Evolutionary conservation across 2,797 vertebrate species (phyloP).

Genomic region (Lacerta bilineata): DNA sequence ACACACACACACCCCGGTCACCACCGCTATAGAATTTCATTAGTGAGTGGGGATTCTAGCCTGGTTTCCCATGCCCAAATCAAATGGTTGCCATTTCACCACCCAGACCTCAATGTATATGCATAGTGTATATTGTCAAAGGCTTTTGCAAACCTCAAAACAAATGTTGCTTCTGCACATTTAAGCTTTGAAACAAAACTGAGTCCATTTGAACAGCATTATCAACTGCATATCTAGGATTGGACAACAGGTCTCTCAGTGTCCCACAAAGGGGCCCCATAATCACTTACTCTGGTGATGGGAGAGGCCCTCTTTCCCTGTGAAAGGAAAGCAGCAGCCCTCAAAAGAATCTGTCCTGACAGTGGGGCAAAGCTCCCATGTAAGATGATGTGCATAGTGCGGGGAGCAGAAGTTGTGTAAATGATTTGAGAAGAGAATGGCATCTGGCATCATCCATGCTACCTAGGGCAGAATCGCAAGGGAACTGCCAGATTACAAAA

Average conservation of each 20-base stretch:
- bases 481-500: constrained; percentile 5
- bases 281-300: not conserved
- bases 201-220: not conserved
- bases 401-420: not conserved
- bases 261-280: not conserved
- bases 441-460: not conserved
- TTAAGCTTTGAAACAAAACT: not conserved
- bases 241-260: not conserved
- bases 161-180: not conserved
- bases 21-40: not conserved
- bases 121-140: not conserved
- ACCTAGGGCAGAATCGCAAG: not conserved
- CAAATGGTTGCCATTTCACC: not conserved
- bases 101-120: not conserved
- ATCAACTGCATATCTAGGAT: not conserved
- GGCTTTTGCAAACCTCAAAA: not conserved
- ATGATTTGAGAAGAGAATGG: not conserved
- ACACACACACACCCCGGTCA: not conserved
- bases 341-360: not conserved
- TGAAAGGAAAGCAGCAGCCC: not conserved
- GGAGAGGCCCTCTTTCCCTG: not conserved
- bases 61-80: constrained; percentile 5
- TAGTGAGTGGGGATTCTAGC: not conserved
- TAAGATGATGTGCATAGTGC: too few relatives aligned
- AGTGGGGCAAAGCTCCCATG: not conserved